Conservation (phyloP, 2,797 vertebrate genomes). For the Emydoidea blandingii region DNA sequence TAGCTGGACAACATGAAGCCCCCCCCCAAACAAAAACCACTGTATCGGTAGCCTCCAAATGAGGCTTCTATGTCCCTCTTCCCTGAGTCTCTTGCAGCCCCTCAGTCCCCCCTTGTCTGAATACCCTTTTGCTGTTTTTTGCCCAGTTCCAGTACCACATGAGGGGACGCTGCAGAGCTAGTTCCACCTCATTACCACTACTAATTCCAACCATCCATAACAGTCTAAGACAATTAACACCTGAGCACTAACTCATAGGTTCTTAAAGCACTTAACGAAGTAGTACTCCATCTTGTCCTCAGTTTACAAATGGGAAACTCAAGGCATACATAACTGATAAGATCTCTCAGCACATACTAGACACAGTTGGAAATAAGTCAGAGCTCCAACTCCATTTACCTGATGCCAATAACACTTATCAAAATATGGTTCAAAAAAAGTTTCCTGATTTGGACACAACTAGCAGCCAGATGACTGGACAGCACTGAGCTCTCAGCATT, state of each 20-base stretch:
- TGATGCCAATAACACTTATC: neutral
- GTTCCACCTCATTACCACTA: neutral
- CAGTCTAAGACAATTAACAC: neutral
- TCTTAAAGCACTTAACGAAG: neutral
- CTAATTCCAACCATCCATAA: neutral
- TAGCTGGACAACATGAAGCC: no score
- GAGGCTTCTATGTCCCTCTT: no score
- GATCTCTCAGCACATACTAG: no score
- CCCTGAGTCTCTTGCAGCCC: neutral
- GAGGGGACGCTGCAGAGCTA: neutral
- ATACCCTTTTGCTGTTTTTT: neutral
- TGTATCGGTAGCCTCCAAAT: no score
- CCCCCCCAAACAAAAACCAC: no score
- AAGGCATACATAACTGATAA: no score
- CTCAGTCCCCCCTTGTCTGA: neutral
- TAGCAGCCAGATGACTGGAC: neutral
- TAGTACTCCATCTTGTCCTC: neutral
- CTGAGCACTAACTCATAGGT: neutral
- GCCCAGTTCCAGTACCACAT: neutral
- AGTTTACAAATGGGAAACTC: neutral
- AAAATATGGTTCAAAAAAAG: neutral
- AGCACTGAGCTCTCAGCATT: neutral
- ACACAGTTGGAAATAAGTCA: neutral
- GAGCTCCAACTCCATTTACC: no score
- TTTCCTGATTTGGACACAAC: neutral